Conservation (phyloP, 2,797 vertebrate species). For the Sparidentex hasta region DNA sequence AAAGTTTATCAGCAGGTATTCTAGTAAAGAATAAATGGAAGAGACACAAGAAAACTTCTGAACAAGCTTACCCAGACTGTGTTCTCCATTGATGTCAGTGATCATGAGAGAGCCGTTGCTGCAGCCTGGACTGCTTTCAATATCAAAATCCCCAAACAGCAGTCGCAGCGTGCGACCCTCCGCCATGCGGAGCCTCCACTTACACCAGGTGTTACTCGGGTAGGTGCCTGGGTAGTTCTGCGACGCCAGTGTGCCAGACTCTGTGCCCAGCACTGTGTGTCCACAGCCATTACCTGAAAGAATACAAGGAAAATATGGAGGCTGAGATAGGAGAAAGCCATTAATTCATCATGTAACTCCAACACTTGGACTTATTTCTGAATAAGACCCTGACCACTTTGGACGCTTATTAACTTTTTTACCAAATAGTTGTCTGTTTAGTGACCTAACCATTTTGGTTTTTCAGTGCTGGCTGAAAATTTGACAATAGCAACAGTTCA, state of each 20-base stretch:
- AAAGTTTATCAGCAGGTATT: constrained; percentile 9
- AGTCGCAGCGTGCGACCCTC: constrained; percentile 82
- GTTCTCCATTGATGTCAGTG: constrained; percentile 68
- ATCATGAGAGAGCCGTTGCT: constrained; percentile 87
- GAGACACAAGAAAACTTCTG: not conserved
- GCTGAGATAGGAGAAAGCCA: not conserved
- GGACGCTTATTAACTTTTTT: not conserved
- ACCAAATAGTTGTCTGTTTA: not conserved
- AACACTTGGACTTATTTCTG: not conserved
- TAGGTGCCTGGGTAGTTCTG: constrained; percentile 92
- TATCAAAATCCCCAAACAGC: constrained; percentile 90
- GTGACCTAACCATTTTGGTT: not conserved
- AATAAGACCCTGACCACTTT: not conserved
- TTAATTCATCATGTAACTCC: not conserved
- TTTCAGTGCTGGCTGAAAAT: not conserved
- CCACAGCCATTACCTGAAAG: constrained; percentile 89
- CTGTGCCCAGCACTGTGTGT: constrained; percentile 83
- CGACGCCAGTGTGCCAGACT: constrained; percentile 90
- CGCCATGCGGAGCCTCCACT: constrained; percentile 84
- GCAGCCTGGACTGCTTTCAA: constrained; percentile 87
- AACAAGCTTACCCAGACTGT: constrained; percentile 80
- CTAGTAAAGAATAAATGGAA: not conserved
- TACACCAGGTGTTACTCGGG: constrained; percentile 87
- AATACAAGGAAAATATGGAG: not conserved
- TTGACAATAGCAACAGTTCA: not conserved